These are phyloP conservation scores for Macquaria australasica DNA, from an alignment of 2,113 vertebrate species.

Conservation along the genomic window DNA sequence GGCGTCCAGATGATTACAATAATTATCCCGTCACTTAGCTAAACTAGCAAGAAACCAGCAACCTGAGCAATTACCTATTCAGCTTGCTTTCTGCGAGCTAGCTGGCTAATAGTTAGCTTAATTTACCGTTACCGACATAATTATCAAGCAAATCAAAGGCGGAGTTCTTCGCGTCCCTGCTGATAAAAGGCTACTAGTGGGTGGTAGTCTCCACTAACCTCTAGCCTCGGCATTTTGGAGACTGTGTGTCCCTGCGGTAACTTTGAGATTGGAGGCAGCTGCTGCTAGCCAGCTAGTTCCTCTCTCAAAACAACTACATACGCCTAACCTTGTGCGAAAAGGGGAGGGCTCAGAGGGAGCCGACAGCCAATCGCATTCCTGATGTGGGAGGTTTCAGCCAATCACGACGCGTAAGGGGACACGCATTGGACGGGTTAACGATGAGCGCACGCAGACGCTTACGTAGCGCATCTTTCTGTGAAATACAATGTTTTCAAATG, in stretches of 20 bases:
- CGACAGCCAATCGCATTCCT: slow-evolving; percentile 59
- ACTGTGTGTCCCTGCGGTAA: slow-evolving; percentile 57
- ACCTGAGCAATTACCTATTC: slow-evolving; percentile 39
- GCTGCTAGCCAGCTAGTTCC: slow-evolving; percentile 70
- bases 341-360: slow-evolving; percentile 7
- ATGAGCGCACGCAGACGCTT: neutral
- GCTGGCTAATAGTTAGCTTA: slow-evolving; percentile 59
- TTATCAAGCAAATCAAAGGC: slow-evolving; percentile 19
- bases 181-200: neutral
- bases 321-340: slow-evolving; percentile 48
- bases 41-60: slow-evolving; percentile 27
- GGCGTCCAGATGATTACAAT: neutral
- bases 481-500: neutral
- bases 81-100: slow-evolving; percentile 64
- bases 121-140: slow-evolving; percentile 51
- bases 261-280: slow-evolving; percentile 71
- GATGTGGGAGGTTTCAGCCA: slow-evolving; percentile 29
- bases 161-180: neutral
- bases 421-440: neutral
- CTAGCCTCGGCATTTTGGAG: slow-evolving; percentile 71
- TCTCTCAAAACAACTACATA: slow-evolving; percentile 79
- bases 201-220: slow-evolving; percentile 64
- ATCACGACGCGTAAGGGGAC: slow-evolving; percentile 24
- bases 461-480: neutral
- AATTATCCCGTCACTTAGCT: neutral